phyloP scores from a whole-genome alignment of 2,888 invertebrate genomes.

The Lymantria dispar region DNA sequence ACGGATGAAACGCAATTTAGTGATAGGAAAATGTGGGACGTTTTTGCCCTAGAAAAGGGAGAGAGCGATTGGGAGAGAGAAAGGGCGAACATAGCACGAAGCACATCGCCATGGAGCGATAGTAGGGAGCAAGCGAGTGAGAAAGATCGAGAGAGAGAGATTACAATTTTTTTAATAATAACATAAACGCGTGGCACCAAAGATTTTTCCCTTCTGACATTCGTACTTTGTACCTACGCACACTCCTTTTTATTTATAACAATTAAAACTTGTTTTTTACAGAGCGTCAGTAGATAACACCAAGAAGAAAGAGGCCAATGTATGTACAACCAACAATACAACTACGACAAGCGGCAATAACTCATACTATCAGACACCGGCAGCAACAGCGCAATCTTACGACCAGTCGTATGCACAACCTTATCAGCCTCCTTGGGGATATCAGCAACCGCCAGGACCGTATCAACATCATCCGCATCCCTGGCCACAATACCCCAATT shows the following conservation, averaged over 20 bases:
- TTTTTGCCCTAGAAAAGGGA: too few relatives aligned
- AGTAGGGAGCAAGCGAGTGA: too few relatives aligned
- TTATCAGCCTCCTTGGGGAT: conserved; percentile 76
- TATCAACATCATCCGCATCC: conserved; percentile 75
- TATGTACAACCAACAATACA: conserved; percentile 29
- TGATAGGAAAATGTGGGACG: too few relatives aligned
- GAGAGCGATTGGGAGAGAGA: too few relatives aligned
- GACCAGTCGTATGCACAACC: conserved; percentile 72
- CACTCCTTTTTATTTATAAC: not conserved
- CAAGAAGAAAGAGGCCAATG: conserved; percentile 59
- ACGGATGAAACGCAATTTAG: too few relatives aligned
- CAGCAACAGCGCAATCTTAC: conserved; percentile 58
- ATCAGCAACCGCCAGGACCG: conserved; percentile 74
- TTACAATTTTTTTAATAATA: too few relatives aligned
- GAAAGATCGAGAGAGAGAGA: too few relatives aligned
- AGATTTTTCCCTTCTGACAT: too few relatives aligned
- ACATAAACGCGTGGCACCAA: too few relatives aligned
- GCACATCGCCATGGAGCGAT: too few relatives aligned
- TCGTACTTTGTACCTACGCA: too few relatives aligned
- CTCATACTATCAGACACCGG: conserved; percentile 62
- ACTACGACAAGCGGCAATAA: conserved; percentile 36
- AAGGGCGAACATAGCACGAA: too few relatives aligned
- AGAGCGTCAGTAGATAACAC: conserved; percentile 44
- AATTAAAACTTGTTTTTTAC: not conserved
- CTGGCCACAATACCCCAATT: conserved; percentile 77